Base-by-base conservation (phyloP, 2,888 invertebrate genomes). In the Hemaris fuciformis region DNA sequence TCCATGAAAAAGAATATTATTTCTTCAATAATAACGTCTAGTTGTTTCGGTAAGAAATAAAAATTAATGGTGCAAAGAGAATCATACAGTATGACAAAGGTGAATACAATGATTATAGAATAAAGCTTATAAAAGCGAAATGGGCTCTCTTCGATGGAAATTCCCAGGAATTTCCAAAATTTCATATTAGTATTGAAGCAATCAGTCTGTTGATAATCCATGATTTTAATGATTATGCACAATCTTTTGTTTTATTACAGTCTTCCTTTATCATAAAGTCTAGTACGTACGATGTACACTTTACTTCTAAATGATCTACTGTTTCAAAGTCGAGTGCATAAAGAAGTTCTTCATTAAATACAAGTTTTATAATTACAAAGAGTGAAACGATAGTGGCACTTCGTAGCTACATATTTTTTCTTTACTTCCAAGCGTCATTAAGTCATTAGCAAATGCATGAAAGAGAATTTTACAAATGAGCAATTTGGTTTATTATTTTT, bases 1-100 rank as follows among this genome's bases (percentile, higher is more conserved):
- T 77, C 75, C 0, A 79, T 83, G 25, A 85, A 84, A 71, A 81
- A 87, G 68, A 88, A 83, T 62, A 87, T 66, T 73, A 84, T 63
- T 69, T 85, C 81, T 59, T 81, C 83, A 13, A 85, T 76, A 61
- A 84, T 74, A 23, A 72, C 56, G 20, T 87, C 85, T 34, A 88
- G 60, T 34, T 79, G 64, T 61, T 64, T 73, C 0, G 82, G 79
- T 31, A 87, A 46, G 59, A 74, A 87, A 67, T 65, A 81, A 56
- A 87, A 82, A 69, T 85, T 87, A 6, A 83, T 46, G 0, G 81
- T 69, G 5, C 64, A 64, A 3, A 88, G 23, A 10, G 68, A 25
- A 58, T 68, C 64, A 62, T 80, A 84, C 2, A 76, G 8, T 10
- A 81, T 53, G n/a, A 81, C 61, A 27, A 81, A 74, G 7, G 67